Conservation (phyloP, 1,140 invertebrate genomes). For the Periplaneta americana region DNA sequence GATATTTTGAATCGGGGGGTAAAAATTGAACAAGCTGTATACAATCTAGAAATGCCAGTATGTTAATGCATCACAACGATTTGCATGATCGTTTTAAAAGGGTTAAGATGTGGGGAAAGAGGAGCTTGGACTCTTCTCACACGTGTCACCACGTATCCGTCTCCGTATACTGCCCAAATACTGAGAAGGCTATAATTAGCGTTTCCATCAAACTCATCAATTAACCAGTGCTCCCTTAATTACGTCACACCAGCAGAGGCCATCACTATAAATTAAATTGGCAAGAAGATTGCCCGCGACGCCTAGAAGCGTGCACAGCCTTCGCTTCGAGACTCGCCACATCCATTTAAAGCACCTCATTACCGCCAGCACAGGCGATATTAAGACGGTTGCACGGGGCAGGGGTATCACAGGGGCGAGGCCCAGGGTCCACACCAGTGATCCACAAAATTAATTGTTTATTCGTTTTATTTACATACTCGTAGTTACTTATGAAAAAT, state of each 20-base stretch:
- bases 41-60: not conserved
- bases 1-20: not conserved
- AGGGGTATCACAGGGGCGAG: too few species aligned
- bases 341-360: not conserved
- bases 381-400: too few species aligned
- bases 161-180: not conserved
- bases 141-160: not conserved
- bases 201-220: not conserved
- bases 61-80: not conserved
- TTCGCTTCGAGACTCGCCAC: not conserved
- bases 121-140: not conserved
- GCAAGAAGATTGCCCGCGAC: not conserved
- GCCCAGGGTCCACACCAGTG: too few species aligned
- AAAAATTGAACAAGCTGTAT: not conserved
- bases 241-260: not conserved
- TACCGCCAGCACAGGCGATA: too few species aligned
- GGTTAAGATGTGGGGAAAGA: too few species aligned
- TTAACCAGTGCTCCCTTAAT: not conserved
- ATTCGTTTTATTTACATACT: too few species aligned
- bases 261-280: not conserved
- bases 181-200: not conserved
- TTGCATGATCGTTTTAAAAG: not conserved
- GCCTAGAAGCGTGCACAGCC: not conserved
- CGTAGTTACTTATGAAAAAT: too few species aligned
- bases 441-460: too few species aligned